These are phyloP conservation scores for Ptilonorhynchus violaceus DNA, from an alignment of 2,113 vertebrate species.

Conservation along the genomic window DNA sequence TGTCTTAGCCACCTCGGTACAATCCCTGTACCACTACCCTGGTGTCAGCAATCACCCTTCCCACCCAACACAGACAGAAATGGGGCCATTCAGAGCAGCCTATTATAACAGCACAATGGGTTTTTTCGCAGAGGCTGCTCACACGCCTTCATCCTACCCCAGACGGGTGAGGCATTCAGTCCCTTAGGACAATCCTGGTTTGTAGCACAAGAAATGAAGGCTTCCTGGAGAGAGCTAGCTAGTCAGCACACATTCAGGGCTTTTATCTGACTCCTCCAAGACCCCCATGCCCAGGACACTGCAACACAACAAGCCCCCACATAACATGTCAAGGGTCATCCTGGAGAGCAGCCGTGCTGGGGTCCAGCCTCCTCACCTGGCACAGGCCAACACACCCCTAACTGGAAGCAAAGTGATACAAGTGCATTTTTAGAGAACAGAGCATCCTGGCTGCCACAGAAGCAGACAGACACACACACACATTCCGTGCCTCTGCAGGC, in stretches of 20 bases:
- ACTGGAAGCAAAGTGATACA: background rate
- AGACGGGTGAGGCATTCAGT: background rate
- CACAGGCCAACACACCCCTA: background rate
- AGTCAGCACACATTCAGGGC: background rate
- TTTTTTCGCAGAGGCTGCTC: background rate
- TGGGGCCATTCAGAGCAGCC: background rate
- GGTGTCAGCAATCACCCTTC: background rate
- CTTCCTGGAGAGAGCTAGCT: background rate
- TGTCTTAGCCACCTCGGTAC: background rate
- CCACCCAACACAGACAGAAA: background rate
- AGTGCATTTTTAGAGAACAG: background rate
- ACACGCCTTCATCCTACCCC: background rate
- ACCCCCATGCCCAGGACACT: background rate
- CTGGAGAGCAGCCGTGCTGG: background rate
- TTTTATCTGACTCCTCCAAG: background rate
- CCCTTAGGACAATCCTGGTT: background rate
- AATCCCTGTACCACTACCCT: background rate
- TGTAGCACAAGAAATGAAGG: background rate
- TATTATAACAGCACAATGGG: background rate
- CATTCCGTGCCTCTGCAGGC: background rate
- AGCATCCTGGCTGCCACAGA: background rate
- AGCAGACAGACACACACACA: background rate
- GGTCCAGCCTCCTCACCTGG: background rate
- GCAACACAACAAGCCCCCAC: background rate
- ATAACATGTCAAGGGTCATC: rapidly evolving